These are phyloP conservation scores for Phainopepla nitens DNA, from an alignment of 2,113 vertebrate genomes.

Conservation along the genomic window DNA sequence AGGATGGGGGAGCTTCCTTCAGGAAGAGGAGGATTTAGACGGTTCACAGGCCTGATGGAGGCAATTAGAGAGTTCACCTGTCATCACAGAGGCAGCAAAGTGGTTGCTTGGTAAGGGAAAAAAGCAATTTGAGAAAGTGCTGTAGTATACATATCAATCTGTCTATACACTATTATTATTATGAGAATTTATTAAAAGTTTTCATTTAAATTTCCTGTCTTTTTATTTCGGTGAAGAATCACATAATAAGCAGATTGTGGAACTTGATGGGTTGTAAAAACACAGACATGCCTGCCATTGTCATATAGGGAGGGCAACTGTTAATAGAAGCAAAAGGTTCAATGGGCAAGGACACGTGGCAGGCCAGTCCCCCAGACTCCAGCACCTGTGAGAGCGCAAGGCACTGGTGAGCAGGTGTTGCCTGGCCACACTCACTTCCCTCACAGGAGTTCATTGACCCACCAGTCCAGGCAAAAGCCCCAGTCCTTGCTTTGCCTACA, in stretches of 20 bases:
- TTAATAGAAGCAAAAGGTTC: background rate
- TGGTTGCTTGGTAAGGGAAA: background rate
- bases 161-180: background rate
- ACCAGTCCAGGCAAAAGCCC: background rate
- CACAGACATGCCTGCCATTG: background rate
- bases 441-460: background rate
- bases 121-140: slow-evolving; percentile 38
- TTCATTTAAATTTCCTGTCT: background rate
- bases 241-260: background rate
- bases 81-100: background rate
- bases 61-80: background rate
- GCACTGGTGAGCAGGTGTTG: background rate
- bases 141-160: background rate
- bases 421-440: background rate
- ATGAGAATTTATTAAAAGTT: background rate
- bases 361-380: background rate
- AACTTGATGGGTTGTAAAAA: background rate
- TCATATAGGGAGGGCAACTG: background rate
- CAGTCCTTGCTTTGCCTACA: background rate
- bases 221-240: background rate
- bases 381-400: background rate
- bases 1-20: background rate
- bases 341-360: background rate
- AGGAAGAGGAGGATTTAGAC: background rate
- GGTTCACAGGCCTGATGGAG: background rate